Evolutionary conservation across 2,797 vertebrate genomes (phyloP).

Genomic region (Fratercula arctica): DNA sequence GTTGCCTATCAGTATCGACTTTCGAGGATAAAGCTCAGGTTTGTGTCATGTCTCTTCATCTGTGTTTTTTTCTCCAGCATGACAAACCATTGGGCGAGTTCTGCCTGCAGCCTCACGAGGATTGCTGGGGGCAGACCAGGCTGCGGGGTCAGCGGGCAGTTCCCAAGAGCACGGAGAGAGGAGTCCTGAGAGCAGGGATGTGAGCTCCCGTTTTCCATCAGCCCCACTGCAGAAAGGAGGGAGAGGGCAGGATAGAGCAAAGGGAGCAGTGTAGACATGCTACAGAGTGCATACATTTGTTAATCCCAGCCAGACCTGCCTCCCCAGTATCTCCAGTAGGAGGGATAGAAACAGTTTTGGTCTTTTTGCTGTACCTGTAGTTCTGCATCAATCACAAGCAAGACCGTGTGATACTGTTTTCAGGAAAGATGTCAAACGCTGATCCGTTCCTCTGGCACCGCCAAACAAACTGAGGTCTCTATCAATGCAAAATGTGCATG

Average conservation of each 20-base stretch:
- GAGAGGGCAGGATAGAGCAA: not conserved
- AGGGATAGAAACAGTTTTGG: not conserved
- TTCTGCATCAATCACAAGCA: not conserved
- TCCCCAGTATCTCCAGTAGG: not conserved
- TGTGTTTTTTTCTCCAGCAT: not conserved
- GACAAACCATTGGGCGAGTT: not conserved
- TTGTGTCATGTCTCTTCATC: not conserved
- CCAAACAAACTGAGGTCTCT: not conserved
- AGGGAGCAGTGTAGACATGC: not conserved
- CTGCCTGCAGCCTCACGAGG: not conserved
- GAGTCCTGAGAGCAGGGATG: not conserved
- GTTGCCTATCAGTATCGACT: not conserved
- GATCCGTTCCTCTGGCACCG: not conserved
- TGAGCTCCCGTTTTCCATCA: not conserved
- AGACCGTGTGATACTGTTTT: not conserved
- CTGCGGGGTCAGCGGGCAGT: not conserved
- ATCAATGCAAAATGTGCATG: not conserved
- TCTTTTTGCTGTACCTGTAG: not conserved
- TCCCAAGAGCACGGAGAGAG: rapidly evolving
- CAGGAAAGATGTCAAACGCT: not conserved
- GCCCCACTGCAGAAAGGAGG: not conserved
- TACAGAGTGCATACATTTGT: not conserved
- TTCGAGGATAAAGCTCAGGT: not conserved
- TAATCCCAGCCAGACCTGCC: not conserved
- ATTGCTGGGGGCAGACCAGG: rapidly evolving